These are phyloP conservation scores for Apocheima hispidaria DNA, from an alignment of 2,888 invertebrate genomes.

Conservation along the genomic window DNA sequence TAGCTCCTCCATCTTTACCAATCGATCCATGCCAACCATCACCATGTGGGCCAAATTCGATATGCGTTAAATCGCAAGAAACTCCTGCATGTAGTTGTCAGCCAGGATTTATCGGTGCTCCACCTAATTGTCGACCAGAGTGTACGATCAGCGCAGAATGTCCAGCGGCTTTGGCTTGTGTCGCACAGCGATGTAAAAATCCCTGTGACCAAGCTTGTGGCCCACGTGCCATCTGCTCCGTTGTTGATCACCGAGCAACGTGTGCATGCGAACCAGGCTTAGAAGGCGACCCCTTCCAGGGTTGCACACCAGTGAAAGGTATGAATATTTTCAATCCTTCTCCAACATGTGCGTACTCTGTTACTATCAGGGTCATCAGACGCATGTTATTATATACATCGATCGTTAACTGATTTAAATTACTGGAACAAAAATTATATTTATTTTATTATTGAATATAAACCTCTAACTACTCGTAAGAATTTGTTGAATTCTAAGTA, in stretches of 20 bases:
- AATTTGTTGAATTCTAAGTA: conserved; percentile 1
- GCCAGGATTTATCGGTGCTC: conserved; percentile 87
- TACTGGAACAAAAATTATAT: neutral
- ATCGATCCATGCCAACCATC: conserved; percentile 88
- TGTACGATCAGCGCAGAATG: conserved; percentile 90
- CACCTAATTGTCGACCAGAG: conserved; percentile 89
- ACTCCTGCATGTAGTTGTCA: conserved; percentile 88
- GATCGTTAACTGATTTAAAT: neutral
- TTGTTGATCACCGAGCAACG: conserved; percentile 88
- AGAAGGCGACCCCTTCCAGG: conserved; percentile 88
- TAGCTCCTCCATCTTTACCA: conserved; percentile 59
- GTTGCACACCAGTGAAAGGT: conserved; percentile 79
- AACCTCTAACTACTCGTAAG: neutral
- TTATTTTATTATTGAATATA: neutral
- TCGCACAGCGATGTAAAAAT: conserved; percentile 87
- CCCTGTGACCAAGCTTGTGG: conserved; percentile 90
- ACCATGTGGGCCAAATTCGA: conserved; percentile 88
- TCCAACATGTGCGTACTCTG: conserved; percentile 22
- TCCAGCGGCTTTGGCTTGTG: conserved; percentile 87
- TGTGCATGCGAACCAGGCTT: conserved; percentile 87
- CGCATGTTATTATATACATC: neutral
- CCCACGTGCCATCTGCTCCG: conserved; percentile 83
- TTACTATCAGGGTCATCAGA: neutral
- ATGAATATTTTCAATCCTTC: conserved; percentile 47
- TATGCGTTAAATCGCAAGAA: conserved; percentile 87